Evolutionary conservation across 2,888 invertebrate genomes (phyloP), one percentile per base, ranked within the genome.

Genomic region (Lasiommata megera): DNA sequence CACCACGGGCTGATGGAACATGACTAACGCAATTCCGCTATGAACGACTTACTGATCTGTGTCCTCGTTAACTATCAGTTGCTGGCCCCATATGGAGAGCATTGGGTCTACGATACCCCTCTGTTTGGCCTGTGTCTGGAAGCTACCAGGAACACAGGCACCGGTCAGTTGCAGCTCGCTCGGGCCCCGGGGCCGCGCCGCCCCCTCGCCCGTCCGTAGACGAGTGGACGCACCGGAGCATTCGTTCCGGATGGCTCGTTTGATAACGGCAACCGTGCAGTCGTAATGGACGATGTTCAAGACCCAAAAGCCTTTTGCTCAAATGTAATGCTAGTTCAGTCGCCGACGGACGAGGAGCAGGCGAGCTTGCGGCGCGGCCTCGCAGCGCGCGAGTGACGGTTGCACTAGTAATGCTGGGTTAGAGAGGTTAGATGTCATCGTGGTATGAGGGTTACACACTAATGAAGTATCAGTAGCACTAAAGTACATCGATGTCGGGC

Each of bases 71-170:
- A 97, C 96, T 93, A 97, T 96, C 94, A 97, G 96, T 94, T 97
- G 97, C 93, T 97, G 97, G 93, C 97, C 97, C 97, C 97, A 97
- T 93, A 97, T 97, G 93, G 96, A 96, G 93, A 97, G 96, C 97
- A 97, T 97, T 93, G 97, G 97, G 94, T 97, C 97, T 95, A 97
- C 96, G 94, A 97, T 96, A 94, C 97, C 97, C 93, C 96, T 95
- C 94, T 96, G 96, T 95, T 96, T 97, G 93, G 94, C 94, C 92
- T 94, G 94, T 92, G 94, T 95, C 94, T 95, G 94, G 94, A 95
- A 95, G 93, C 95, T 95, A 91, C 86, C 88, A 79, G 82, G 86
- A 88, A 88, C 84, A 88, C 84, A 86, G 82, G 76, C 76, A 76
- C 68, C 76, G 74, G 79, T 86, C 78, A 87, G 84, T 75, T 64